Conservation (phyloP, 2,888 invertebrate species). For the Zygothrica quintamaculata region DNA sequence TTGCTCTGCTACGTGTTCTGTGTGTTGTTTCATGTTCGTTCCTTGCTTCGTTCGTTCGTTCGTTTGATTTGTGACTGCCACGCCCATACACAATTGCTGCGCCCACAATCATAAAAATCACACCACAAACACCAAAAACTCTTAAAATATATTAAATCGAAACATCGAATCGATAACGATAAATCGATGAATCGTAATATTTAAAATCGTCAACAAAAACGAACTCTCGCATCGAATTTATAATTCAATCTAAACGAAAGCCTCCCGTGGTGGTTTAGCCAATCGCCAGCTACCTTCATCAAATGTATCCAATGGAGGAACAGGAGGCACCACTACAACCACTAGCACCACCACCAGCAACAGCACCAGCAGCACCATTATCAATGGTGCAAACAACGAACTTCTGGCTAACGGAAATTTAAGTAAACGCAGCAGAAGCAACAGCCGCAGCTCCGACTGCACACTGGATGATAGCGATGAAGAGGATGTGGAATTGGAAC, state of each 20-base stretch:
- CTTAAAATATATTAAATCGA: constrained; percentile 17
- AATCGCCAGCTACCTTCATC: constrained; percentile 88
- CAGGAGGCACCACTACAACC: constrained; percentile 12
- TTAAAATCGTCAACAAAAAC: constrained; percentile 41
- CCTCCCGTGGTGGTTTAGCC: constrained; percentile 90
- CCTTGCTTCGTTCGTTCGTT: constrained; percentile 48
- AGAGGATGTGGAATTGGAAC: constrained; percentile 78
- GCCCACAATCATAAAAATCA: constrained; percentile 10
- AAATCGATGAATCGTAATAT: constrained; percentile 9
- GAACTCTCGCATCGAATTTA: constrained; percentile 27
- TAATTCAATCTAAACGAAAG: constrained; percentile 83
- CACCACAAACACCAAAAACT: constrained; percentile 35
- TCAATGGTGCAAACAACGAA: constrained; percentile 38
- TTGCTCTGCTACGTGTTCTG: constrained; percentile 54
- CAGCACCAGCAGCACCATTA: constrained; percentile 12
- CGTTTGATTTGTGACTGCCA: constrained; percentile 65
- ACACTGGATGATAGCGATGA: constrained; percentile 82
- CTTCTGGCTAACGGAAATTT: constrained; percentile 68
- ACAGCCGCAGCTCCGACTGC: constrained; percentile 84
- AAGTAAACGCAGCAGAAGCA: constrained; percentile 85
- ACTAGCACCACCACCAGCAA: constrained; percentile 18
- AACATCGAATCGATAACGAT: constrained; percentile 5
- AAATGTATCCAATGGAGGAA: constrained; percentile 36
- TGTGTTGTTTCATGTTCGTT: constrained; percentile 48
- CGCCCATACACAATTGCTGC: constrained; percentile 40